Base-by-base conservation (phyloP, 2,888 invertebrate species). In the Metacarcinus magister region DNA sequence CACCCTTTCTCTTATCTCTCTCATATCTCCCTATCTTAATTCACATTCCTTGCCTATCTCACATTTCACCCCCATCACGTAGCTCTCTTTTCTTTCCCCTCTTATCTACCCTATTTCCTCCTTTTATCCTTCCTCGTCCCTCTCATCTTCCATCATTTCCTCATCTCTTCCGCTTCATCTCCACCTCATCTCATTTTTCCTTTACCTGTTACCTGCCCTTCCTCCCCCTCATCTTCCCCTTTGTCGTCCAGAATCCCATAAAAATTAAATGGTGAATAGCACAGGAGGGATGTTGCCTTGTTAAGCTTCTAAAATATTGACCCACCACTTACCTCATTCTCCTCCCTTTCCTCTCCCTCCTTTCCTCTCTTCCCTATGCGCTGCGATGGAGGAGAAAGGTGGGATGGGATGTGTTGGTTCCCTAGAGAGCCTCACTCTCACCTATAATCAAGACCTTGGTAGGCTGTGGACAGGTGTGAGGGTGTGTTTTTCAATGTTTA, bases 221-320 rank as follows among this genome's bases (percentile, higher is more conserved):
- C 67, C 67, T 67, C 67, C 32, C 32, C 67, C 67, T 82, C 28
- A 5, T 28, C 82, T 28, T 32, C 32, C 82, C 82, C 82, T 82
- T 82, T 82, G 82, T 32, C 82, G 32, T 82, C 82, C 32, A 82
- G 32, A 82, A 32, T 28, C 13, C 82, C 82, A 82, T 82, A 28
- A 82, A 82, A 82, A 82, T 82, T 82, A 32, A 32, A 82, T 82
- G 82, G 82, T 32, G 32, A 32, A 28, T 82, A 16, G 82, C 28
- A 32, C 82, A 82, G 13, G 32, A 32, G 82, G 32, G 82, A 82
- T 82, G 82, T 82, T 82, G 82, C 32, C 82, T 82, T 82, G 82
- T 82, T 32, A 32, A 32, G 32, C 82, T 32, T 32, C 13, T 82
- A 32, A 82, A 82, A 32, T 82, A 82, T 82, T 82, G 7, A 32